Conservation (phyloP, 2,797 vertebrate species). For the Mormyrops attenuatus region DNA sequence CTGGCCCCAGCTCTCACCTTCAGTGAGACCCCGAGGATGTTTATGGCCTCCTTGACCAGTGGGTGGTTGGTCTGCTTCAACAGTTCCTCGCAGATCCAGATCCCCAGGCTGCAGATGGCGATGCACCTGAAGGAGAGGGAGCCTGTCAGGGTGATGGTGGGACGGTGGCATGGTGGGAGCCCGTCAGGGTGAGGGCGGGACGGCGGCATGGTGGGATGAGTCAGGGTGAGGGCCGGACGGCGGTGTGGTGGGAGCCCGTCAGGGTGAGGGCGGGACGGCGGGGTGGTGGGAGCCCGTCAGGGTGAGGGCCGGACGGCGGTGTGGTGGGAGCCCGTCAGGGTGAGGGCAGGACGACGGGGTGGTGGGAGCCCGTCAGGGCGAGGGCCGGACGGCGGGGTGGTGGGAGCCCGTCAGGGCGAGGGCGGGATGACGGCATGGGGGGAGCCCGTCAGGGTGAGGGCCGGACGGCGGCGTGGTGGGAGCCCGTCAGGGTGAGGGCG, state of each 20-base stretch:
- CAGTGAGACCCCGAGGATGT: slow-evolving; percentile 92
- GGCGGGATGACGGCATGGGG: too few relatives aligned
- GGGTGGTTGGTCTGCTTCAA: slow-evolving; percentile 72
- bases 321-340: too few relatives aligned
- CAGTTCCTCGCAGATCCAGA: slow-evolving; percentile 97
- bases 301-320: too few relatives aligned
- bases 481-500: background rate
- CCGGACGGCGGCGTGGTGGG: background rate
- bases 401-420: too few relatives aligned
- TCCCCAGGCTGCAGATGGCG: slow-evolving; percentile 85
- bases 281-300: background rate
- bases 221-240: too few relatives aligned
- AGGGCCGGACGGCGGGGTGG: too few relatives aligned
- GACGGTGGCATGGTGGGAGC: background rate
- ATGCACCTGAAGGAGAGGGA: slow-evolving; percentile 66
- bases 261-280: too few relatives aligned
- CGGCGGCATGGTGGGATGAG: too few relatives aligned
- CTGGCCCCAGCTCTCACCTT: slow-evolving; percentile 66
- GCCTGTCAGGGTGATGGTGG: background rate
- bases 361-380: too few relatives aligned
- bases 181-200: too few relatives aligned
- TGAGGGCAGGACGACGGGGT: too few relatives aligned
- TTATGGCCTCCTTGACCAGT: slow-evolving; percentile 86
- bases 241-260: background rate
- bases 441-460: too few relatives aligned